Conservation (phyloP, 2,797 vertebrate species). For the Garrulus glandarius region DNA sequence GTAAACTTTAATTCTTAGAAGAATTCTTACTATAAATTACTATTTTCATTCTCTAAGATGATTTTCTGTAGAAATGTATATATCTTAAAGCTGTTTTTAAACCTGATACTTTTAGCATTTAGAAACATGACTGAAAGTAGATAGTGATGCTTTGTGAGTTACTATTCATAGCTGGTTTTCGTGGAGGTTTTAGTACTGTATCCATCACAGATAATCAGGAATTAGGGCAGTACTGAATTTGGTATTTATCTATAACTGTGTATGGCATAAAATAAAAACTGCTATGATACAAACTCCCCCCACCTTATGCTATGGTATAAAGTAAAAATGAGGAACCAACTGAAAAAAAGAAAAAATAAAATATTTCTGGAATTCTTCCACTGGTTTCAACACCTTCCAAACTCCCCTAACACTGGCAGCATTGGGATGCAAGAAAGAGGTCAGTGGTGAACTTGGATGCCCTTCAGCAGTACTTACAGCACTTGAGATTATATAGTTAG, state of each 20-base stretch:
- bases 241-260: neutral
- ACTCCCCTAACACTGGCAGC: neutral
- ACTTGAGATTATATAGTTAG: neutral
- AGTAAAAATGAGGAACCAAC: neutral
- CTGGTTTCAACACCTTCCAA: neutral
- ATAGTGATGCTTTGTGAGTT: neutral
- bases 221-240: neutral
- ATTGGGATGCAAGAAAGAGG: neutral
- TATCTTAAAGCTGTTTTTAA: neutral
- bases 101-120: neutral
- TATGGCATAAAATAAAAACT: neutral
- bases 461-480: too few species aligned
- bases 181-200: neutral
- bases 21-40: neutral
- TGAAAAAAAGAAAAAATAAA: neutral
- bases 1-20: neutral
- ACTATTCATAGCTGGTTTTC: neutral
- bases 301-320: neutral
- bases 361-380: neutral
- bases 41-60: neutral
- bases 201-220: neutral
- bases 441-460: neutral
- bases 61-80: neutral
- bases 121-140: neutral
- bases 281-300: accelerated